phyloP scores from a whole-genome alignment of 2,888 invertebrate genomes.

The Altica lythri region DNA sequence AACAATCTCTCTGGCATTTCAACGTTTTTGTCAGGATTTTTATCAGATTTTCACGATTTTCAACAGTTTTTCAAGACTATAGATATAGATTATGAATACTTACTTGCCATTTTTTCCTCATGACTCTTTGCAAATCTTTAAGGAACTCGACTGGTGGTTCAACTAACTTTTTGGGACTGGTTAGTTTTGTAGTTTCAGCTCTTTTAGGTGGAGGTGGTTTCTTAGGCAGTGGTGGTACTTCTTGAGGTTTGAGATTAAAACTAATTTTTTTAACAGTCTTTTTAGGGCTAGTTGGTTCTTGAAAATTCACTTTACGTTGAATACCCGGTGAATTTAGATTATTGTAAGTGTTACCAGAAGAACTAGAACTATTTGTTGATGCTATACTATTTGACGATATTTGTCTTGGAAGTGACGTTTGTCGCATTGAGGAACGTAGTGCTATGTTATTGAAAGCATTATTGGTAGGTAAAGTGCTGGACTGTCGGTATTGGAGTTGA shows the following conservation, averaged over 20 bases:
- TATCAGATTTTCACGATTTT: too few relatives aligned
- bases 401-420: slow-evolving; percentile 60
- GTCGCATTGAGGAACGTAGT: slow-evolving; percentile 52
- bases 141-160: slow-evolving; percentile 83
- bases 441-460: slow-evolving; percentile 47
- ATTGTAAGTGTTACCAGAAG: slow-evolving; percentile 56
- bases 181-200: slow-evolving; percentile 73
- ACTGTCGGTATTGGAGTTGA: slow-evolving; percentile 53
- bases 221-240: slow-evolving; percentile 65
- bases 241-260: slow-evolving; percentile 64
- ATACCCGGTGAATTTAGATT: slow-evolving; percentile 61
- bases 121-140: slow-evolving; percentile 86
- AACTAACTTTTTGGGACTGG: slow-evolving; percentile 77
- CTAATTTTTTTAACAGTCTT: slow-evolving; percentile 68
- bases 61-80: neutral
- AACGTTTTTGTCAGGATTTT: too few relatives aligned
- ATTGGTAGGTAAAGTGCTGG: slow-evolving; percentile 50
- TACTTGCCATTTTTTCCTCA: slow-evolving; percentile 82
- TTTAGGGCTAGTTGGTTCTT: slow-evolving; percentile 63
- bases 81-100: neutral
- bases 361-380: slow-evolving; percentile 59
- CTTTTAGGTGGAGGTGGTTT: slow-evolving; percentile 78
- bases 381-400: slow-evolving; percentile 63
- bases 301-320: slow-evolving; percentile 67
- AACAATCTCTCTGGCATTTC: too few relatives aligned